These are phyloP conservation scores for Chymomyza procnemis DNA, from an alignment of 2,888 invertebrate species.

Conservation along the genomic window DNA sequence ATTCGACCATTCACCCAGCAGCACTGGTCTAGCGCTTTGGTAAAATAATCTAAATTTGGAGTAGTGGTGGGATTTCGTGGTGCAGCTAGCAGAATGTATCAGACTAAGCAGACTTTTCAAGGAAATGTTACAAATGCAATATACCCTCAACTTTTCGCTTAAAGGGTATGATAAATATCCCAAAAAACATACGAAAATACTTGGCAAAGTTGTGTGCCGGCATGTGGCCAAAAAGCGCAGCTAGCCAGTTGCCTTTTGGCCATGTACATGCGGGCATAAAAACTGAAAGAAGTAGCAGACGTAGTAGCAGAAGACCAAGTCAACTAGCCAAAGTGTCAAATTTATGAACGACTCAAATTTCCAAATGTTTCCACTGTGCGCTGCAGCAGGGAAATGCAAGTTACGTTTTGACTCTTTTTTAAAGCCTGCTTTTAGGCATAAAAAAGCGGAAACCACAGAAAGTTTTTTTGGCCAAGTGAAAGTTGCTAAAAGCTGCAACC, in stretches of 20 bases:
- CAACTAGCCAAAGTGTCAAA: slow-evolving; percentile 57
- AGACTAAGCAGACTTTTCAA: too few species aligned
- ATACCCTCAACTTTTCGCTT: too few species aligned
- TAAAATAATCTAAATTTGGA: too few species aligned
- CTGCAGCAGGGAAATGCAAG: slow-evolving; percentile 51
- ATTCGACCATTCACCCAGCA: too few species aligned
- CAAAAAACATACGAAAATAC: slow-evolving; percentile 36
- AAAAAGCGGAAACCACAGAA: slow-evolving; percentile 47
- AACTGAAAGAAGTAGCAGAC: neutral
- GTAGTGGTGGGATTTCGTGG: too few species aligned
- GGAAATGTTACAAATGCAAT: too few species aligned
- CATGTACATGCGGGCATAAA: neutral
- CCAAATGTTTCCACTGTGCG: slow-evolving; percentile 30
- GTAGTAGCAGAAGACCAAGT: neutral
- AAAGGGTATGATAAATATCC: too few species aligned
- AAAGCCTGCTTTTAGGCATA: slow-evolving; percentile 61
- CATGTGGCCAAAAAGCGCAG: slow-evolving; percentile 34
- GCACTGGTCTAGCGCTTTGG: too few species aligned
- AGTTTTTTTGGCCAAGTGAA: slow-evolving; percentile 21
- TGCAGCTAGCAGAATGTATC: too few species aligned
- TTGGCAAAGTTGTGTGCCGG: slow-evolving; percentile 49
- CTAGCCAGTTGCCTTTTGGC: neutral
- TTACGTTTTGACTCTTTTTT: slow-evolving; percentile 34
- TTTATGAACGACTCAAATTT: slow-evolving; percentile 71
- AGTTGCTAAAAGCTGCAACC: slow-evolving; percentile 27